A percentile compares a stretch with the other conserved stretches of the same genome.
Evolutionary conservation across 2,888 invertebrate genomes (phyloP).

Genomic region (Labia minor): DNA sequence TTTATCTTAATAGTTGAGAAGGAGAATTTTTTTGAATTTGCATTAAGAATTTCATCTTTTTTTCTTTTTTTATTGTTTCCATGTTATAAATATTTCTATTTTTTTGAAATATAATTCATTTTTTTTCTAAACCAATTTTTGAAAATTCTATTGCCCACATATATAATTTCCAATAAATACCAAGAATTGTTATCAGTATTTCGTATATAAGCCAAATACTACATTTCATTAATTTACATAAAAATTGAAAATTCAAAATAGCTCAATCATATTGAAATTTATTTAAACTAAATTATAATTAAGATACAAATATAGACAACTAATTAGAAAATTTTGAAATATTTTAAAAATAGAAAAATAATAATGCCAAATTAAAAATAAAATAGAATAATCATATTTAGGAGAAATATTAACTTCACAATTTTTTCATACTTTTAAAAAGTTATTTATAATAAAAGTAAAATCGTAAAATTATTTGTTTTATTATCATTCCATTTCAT

Average conservation of each 20-base stretch:
- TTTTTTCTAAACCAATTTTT: background rate
- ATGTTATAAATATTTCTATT: background rate
- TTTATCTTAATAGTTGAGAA: background rate
- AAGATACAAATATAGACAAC: background rate
- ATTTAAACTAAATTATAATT: background rate
- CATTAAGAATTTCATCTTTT: background rate
- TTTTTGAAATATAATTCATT: conserved; percentile 13
- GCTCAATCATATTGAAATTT: background rate
- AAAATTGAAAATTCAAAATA: background rate
- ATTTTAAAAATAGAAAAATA: conserved; percentile 3
- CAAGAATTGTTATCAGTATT: no score
- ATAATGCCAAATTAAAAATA: background rate
- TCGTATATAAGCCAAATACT: no score
- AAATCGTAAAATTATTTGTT: background rate
- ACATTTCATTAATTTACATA: background rate
- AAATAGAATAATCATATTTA: background rate
- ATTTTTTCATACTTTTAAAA: background rate
- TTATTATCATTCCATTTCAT: background rate
- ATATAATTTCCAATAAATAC: no score
- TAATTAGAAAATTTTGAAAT: conserved; percentile 5
- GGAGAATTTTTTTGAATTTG: background rate
- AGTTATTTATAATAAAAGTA: conserved; percentile 14
- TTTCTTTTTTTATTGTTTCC: conserved; percentile 3
- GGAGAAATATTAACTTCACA: background rate
- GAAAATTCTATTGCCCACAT: no score